Evolutionary conservation across 2,797 vertebrate genomes (phyloP).

Genomic region (Argyrosomus regius): DNA sequence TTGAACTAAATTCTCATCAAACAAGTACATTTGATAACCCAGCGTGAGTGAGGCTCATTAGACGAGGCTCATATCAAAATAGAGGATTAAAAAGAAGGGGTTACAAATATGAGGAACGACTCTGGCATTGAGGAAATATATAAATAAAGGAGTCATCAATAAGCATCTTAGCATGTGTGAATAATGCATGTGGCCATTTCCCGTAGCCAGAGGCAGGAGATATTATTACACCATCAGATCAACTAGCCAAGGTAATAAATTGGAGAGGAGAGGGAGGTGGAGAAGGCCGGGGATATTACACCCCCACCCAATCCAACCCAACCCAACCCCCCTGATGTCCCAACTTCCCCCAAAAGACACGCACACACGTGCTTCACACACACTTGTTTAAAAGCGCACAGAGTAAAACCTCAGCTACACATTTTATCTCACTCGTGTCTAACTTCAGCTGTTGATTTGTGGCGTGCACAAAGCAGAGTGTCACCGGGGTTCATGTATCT

Average conservation of each 20-base stretch:
- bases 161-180: slow-evolving; percentile 83
- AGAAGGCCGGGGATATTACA: slow-evolving; percentile 55
- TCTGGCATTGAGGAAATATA: slow-evolving; percentile 71
- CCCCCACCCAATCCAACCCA: not conserved
- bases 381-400: slow-evolving; percentile 13
- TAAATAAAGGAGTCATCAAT: slow-evolving; percentile 85
- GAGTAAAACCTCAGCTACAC: slow-evolving; percentile 22
- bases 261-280: slow-evolving; percentile 43
- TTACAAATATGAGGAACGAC: slow-evolving; percentile 67
- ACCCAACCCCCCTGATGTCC: not conserved
- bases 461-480: slow-evolving; percentile 15
- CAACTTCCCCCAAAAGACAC: not conserved
- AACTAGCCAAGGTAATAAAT: slow-evolving; percentile 76
- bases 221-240: slow-evolving; percentile 83
- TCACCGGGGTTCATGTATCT: slow-evolving; percentile 47
- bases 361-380: not conserved
- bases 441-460: slow-evolving; percentile 40
- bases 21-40: slow-evolving; percentile 3
- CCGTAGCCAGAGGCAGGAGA: slow-evolving; percentile 79
- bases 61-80: slow-evolving; percentile 52
- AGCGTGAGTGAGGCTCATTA: slow-evolving; percentile 33
- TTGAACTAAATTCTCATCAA: slow-evolving; percentile 27
- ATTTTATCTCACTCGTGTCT: slow-evolving; percentile 25
- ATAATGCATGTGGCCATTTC: slow-evolving; percentile 86
- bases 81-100: slow-evolving; percentile 49